phyloP scores from a whole-genome alignment of 37 sponge, comb jelly and placozoan species.

The Bolinopsis microptera region DNA sequence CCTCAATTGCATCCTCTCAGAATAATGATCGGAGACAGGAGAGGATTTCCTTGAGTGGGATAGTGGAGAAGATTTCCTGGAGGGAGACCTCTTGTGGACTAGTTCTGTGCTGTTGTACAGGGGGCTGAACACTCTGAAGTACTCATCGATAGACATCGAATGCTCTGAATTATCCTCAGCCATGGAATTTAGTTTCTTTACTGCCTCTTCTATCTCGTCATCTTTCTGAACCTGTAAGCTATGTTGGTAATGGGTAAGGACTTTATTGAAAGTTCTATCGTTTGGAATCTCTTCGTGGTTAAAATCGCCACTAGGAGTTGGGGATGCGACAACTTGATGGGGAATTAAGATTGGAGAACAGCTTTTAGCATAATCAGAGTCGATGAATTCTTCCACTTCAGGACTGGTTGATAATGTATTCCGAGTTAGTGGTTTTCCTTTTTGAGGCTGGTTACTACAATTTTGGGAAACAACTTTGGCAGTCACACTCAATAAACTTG shows the following conservation, averaged over 20 bases:
- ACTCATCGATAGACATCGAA: slow-evolving; percentile 7
- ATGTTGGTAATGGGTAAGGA: not conserved
- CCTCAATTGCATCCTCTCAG: not conserved
- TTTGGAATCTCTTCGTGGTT: not conserved
- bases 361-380: not conserved
- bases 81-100: not conserved
- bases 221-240: no score
- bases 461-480: not conserved
- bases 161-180: not conserved
- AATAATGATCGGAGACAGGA: not conserved
- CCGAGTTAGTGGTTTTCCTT: not conserved
- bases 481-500: not conserved
- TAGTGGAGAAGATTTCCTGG: not conserved
- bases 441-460: not conserved
- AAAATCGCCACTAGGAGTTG: not conserved
- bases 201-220: not conserved
- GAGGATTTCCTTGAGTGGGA: not conserved
- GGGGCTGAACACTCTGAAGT: slow-evolving; percentile 12
- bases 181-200: not conserved
- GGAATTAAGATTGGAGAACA: not conserved
- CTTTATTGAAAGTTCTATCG: not conserved
- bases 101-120: not conserved
- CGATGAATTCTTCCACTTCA: not conserved
- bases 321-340: not conserved
- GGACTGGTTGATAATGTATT: not conserved